Base-by-base conservation (phyloP, 2,797 vertebrate genomes). In the Lagocephalus sceleratus region DNA sequence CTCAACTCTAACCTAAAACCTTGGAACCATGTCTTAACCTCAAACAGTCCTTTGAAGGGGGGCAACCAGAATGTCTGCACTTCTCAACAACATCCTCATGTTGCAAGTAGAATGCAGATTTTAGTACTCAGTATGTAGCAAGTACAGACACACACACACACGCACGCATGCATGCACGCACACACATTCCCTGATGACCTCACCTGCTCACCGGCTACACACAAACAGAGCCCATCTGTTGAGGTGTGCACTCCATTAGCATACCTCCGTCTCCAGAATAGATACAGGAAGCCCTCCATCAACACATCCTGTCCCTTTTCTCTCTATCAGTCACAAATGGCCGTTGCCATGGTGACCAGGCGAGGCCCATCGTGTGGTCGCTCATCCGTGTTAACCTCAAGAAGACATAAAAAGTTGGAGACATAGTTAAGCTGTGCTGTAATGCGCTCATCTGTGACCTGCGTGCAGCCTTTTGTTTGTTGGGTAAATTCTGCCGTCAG, bases 221-320 rank as follows among this genome's bases (percentile, higher is more conserved):
- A 76, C 79, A 87, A 85, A 85, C 64, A 85, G 78, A 67, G 35
- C 50, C 85, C 86, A 89, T 86, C 83, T 89, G 85, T 57, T 41
- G 41, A 57, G 51, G 70, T 66, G 70, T 59, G 62, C 44, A 40
- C 63, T 10, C 84, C 82, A 90, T 89, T 87, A 89, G 72, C 87
- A 84, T 88, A 66, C 83, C 85, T 23, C 17, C 9, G 70, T 89
- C 81, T 83, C 85, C 51, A 55, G 54, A 66, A 54, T 68, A 26
- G 12, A 70, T 68, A 66, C 71, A 79, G 78, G 74, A 84, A 84
- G 64, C 71, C 75, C 67, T 62, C 49, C 77, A 78, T 66, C 66
- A 26, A 71, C 47, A 68, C 56, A 60, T 35, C 17, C 15, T 76
- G 68, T 77, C 46, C 76, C 65, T 49, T 47, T 19, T 6, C 42